Percentiles rank a stretch among this genome's conserved stretches.
Evolutionary conservation across 2,797 vertebrate species (phyloP).

Genomic region (Schizothorax lantsangensis): DNA sequence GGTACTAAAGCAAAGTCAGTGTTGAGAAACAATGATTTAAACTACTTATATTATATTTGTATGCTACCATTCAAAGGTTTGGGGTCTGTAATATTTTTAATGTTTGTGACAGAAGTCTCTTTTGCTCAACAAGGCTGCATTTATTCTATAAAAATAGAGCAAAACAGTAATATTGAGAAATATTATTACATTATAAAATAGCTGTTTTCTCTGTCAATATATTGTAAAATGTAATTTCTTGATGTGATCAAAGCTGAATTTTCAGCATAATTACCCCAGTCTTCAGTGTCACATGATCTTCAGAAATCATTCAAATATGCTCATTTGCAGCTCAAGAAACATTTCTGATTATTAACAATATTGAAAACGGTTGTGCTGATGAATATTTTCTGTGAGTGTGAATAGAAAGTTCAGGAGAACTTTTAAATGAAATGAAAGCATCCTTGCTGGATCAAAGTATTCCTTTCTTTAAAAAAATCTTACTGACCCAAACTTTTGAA

Average conservation of each 20-base stretch:
- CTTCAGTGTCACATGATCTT: too few species aligned
- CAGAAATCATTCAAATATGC: neutral
- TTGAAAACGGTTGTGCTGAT: neutral
- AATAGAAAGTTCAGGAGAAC: neutral
- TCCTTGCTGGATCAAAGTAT: neutral
- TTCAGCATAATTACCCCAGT: too few species aligned
- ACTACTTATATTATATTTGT: neutral
- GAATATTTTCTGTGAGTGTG: neutral
- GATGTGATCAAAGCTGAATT: too few species aligned
- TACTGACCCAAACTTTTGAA: neutral
- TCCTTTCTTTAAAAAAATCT: neutral
- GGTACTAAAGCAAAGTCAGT: too few species aligned
- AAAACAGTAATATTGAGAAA: neutral
- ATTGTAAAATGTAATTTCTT: too few species aligned
- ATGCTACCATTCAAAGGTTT: neutral
- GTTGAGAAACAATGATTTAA: neutral
- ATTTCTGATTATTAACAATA: neutral
- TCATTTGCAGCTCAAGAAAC: neutral
- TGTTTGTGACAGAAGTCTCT: neutral
- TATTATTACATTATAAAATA: too few species aligned
- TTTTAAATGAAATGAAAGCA: neutral
- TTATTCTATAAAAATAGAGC: neutral
- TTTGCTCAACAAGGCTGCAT: neutral
- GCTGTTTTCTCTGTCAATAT: too few species aligned
- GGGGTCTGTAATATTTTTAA: neutral